phyloP scores from a whole-genome alignment of 2,888 invertebrate species.

The Mechanitis messenoides region DNA sequence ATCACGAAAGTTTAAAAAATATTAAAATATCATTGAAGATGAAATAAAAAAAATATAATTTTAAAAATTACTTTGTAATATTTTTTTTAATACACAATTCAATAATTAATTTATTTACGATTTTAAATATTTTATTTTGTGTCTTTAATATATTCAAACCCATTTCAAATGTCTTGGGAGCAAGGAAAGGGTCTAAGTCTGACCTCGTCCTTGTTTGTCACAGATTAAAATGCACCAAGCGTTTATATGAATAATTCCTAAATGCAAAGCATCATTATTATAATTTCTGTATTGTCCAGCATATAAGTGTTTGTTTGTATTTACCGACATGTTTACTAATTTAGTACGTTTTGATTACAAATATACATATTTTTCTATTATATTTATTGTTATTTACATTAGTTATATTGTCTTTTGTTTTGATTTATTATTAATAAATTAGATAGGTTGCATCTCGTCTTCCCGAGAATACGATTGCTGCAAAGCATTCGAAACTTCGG shows the following conservation, averaged over 20 bases:
- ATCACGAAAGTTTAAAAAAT: no score
- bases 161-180: slow-evolving; percentile 14
- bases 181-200: slow-evolving; percentile 14
- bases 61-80: no score
- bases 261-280: slow-evolving; percentile 32
- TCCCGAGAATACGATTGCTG: no score
- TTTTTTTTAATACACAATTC: no score
- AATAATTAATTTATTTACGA: no score
- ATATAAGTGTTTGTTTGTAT: slow-evolving; percentile 13
- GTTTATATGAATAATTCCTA: slow-evolving; percentile 29
- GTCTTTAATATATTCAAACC: slow-evolving; percentile 7
- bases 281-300: slow-evolving; percentile 27
- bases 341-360: slow-evolving; percentile 8
- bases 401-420: neutral
- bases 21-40: no score
- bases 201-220: slow-evolving; percentile 21
- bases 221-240: slow-evolving; percentile 26
- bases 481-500: no score
- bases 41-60: no score
- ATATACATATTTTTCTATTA: slow-evolving; percentile 2
- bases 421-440: no score
- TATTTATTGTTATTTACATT: neutral
- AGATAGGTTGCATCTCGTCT: no score
- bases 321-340: slow-evolving; percentile 6
- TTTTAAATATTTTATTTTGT: slow-evolving; percentile 2